A percentile compares a stretch with the other conserved stretches of the same genome.
Conservation (phyloP, 2,113 vertebrate genomes). For the Stegastes partitus region DNA sequence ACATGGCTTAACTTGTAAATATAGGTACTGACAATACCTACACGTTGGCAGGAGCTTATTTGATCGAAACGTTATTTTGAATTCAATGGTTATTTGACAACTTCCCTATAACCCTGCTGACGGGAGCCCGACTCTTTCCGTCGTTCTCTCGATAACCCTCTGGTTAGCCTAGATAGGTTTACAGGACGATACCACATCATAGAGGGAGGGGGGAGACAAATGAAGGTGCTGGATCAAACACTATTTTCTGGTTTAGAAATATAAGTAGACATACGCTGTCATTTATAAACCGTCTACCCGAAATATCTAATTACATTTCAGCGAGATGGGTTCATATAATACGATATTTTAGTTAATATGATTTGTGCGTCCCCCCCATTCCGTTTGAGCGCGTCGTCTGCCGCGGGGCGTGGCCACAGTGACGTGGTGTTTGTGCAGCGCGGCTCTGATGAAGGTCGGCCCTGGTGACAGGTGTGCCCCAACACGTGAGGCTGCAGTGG, state of each 20-base stretch:
- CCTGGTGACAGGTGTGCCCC: constrained; percentile 50
- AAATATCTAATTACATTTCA: background rate
- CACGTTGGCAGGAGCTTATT: background rate
- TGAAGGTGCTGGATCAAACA: background rate
- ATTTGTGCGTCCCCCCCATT: background rate
- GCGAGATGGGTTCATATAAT: fast-evolving
- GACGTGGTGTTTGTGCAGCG: constrained; percentile 67
- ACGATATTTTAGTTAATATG: background rate
- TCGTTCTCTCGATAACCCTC: constrained; percentile 40
- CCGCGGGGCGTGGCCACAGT: constrained; percentile 33
- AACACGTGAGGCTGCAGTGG: constrained; percentile 38
- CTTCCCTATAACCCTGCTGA: background rate
- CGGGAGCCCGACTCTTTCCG: background rate
- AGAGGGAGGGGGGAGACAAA: background rate
- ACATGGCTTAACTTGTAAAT: constrained; percentile 83
- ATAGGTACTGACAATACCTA: background rate
- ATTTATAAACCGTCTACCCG: background rate
- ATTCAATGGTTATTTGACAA: constrained; percentile 28
- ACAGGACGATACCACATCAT: constrained; percentile 63
- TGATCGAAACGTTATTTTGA: background rate
- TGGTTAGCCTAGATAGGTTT: constrained; percentile 51
- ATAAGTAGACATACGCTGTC: background rate
- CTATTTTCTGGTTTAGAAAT: fast-evolving
- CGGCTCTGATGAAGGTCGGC: constrained; percentile 52
- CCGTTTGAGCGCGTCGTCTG: background rate